Conservation (phyloP, 2,797 vertebrate species). For the Gymnothorax reevesii region DNA sequence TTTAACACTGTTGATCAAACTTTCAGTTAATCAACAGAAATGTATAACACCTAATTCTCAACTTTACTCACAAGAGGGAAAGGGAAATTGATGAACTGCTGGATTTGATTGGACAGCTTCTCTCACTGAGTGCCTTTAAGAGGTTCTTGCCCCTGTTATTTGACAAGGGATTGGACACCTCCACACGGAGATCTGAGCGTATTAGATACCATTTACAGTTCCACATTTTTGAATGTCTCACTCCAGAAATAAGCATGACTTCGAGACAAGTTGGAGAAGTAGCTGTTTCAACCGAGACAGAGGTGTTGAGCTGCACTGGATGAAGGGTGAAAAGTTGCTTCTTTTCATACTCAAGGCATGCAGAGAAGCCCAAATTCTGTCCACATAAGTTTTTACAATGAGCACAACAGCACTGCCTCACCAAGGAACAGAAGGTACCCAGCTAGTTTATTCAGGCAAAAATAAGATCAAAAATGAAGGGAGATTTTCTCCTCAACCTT, state of each 20-base stretch:
- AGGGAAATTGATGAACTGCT: too few relatives aligned
- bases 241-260: slow-evolving; percentile 1
- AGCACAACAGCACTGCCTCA: background rate
- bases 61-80: too few relatives aligned
- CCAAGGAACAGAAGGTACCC: background rate
- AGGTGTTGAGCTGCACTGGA: background rate
- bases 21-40: background rate
- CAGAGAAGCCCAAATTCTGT: background rate
- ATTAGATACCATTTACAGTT: background rate
- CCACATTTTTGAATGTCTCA: background rate
- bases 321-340: background rate
- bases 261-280: background rate
- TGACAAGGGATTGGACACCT: background rate
- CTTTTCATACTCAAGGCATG: background rate
- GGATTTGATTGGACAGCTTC: too few relatives aligned
- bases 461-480: background rate
- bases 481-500: background rate
- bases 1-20: background rate
- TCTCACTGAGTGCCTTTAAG: too few relatives aligned
- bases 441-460: background rate
- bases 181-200: background rate
- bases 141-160: too few relatives aligned
- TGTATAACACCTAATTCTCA: background rate
- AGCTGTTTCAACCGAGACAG: background rate
- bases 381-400: background rate